Conservation (phyloP, 2,797 vertebrate species). For the Diceros bicornis region DNA sequence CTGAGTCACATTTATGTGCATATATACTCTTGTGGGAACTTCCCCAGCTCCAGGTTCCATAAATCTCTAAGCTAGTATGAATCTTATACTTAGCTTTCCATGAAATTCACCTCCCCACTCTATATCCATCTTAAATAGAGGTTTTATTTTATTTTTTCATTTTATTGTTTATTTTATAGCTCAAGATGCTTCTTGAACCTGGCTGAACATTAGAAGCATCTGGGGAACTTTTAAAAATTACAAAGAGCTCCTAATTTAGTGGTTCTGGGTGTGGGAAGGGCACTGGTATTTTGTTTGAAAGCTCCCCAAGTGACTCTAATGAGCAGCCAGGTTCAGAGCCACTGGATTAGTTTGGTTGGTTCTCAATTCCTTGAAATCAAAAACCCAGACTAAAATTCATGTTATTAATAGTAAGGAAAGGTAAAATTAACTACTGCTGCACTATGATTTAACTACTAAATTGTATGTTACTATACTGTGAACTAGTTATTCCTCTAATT, state of each 20-base stretch:
- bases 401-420: slow-evolving; percentile 44
- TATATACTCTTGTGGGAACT: background rate
- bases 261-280: background rate
- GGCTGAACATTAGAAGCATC: background rate
- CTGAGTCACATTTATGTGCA: background rate
- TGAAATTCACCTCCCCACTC: background rate
- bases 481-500: slow-evolving; percentile 64
- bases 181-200: background rate
- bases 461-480: slow-evolving; percentile 47
- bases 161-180: background rate
- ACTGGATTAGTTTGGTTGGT: background rate
- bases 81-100: background rate
- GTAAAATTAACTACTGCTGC: slow-evolving; percentile 41
- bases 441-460: slow-evolving; percentile 70
- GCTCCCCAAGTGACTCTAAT: background rate
- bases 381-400: slow-evolving; percentile 34
- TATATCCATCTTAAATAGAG: background rate
- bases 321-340: background rate
- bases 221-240: background rate
- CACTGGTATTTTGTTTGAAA: background rate
- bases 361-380: slow-evolving; percentile 45
- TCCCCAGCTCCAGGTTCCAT: background rate
- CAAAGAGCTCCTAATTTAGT: background rate
- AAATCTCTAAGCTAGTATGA: background rate
- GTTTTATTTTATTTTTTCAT: background rate